phyloP scores from a whole-genome alignment of 1,140 invertebrate species.

The Dermatophagoides farinae region DNA sequence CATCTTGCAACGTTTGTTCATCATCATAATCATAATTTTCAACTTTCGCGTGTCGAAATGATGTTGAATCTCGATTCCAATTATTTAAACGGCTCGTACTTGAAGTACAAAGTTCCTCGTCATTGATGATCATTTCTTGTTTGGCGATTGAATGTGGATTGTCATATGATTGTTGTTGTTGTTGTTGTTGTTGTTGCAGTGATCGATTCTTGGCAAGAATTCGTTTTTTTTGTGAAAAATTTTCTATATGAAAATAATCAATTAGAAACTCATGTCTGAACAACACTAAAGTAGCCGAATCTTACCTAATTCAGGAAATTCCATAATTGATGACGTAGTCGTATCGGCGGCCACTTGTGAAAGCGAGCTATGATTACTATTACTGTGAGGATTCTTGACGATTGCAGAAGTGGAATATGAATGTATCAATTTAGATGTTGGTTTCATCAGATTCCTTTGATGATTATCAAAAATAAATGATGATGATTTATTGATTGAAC shows the following conservation, averaged over 20 bases:
- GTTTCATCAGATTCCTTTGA: neutral
- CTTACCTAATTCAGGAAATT: neutral
- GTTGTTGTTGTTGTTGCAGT: conserved; percentile 17
- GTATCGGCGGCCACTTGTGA: conserved; percentile 35
- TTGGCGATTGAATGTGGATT: conserved; percentile 9
- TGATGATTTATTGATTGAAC: conserved; percentile 1
- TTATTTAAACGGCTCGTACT: no score
- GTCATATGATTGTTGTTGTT: conserved; percentile 16
- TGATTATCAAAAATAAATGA: conserved; percentile 3
- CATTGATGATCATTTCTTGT: conserved; percentile 15
- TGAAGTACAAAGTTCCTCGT: conserved; percentile 10
- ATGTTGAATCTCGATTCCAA: no score
- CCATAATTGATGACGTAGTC: conserved; percentile 48
- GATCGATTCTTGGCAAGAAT: conserved; percentile 63
- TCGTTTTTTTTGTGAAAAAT: conserved; percentile 57
- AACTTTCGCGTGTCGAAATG: no score
- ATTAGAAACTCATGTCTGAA: neutral
- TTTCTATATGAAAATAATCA: conserved; percentile 7
- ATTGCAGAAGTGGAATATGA: conserved; percentile 20
- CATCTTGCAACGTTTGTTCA: no score
- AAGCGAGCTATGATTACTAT: conserved; percentile 18
- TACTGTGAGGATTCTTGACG: neutral
- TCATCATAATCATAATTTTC: no score
- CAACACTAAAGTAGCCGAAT: neutral
- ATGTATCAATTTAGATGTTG: conserved; percentile 18